Evolutionary conservation across 2,113 vertebrate genomes (phyloP).

Genomic region (Brachionichthys hirsutus): DNA sequence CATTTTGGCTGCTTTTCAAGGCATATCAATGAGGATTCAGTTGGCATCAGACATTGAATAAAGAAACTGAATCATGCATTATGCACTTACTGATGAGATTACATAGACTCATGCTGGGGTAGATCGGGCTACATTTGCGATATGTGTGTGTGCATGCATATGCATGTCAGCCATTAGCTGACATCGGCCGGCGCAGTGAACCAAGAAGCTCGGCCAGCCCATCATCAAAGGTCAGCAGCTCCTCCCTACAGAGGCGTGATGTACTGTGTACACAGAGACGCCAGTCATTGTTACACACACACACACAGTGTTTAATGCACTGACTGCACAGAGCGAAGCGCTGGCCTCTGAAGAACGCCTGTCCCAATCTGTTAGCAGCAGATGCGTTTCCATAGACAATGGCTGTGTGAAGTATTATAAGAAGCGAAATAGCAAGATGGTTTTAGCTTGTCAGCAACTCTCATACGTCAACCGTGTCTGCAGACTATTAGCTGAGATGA

Average conservation of each 20-base stretch:
- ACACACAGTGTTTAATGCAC: slow-evolving; percentile 60
- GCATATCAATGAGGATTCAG: slow-evolving; percentile 49
- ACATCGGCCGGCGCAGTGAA: slow-evolving; percentile 58
- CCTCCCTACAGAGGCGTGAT: slow-evolving; percentile 61
- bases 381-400: slow-evolving; percentile 74
- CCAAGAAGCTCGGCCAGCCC: slow-evolving; percentile 56
- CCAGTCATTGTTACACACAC: slow-evolving; percentile 57
- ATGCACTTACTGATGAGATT: slow-evolving; percentile 53
- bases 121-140: slow-evolving; percentile 5
- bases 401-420: slow-evolving; percentile 73
- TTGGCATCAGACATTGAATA: slow-evolving; percentile 47
- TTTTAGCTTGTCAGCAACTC: slow-evolving; percentile 67
- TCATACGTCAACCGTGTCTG: slow-evolving; percentile 64
- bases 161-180: slow-evolving; percentile 20
- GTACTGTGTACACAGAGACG: slow-evolving; percentile 66
- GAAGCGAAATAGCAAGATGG: slow-evolving; percentile 70
- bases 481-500: slow-evolving; percentile 73
- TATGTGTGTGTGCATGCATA: slow-evolving; percentile 10
- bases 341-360: slow-evolving; percentile 59
- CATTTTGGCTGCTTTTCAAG: slow-evolving; percentile 35
- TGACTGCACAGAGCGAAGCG: slow-evolving; percentile 45
- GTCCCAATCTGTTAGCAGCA: slow-evolving; percentile 75
- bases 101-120: slow-evolving; percentile 24
- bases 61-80: slow-evolving; percentile 63
- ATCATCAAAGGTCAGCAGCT: slow-evolving; percentile 74